Base-by-base conservation (phyloP, 2,797 vertebrate species). In the Carcharodon carcharias region DNA sequence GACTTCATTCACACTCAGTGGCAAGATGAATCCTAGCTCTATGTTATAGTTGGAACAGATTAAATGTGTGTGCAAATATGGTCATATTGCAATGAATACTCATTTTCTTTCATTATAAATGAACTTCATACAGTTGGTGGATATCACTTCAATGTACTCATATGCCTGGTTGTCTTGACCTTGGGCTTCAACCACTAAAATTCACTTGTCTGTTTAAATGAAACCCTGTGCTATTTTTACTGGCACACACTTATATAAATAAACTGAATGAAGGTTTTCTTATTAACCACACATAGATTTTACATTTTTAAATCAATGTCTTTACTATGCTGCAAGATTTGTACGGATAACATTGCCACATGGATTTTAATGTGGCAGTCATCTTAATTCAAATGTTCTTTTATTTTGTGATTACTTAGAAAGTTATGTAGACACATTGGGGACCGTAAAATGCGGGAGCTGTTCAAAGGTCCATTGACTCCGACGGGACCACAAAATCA, bases 1-100 rank as follows among this genome's bases (percentile, higher is more conserved):
- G 98, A 98, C 98, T 97, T 97, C 98, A 98, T 99, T 99, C 98
- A 98, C 98, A 98, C 97, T 97, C 97, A 98, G 97, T 96, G 97
- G 96, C 91, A 97, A 98, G 98, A 99, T 99, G 98, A 99, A 99
- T 99, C 98, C 98, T 94, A 97, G 98, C 98, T 99, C 99, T 99
- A 99, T 99, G 97, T 97, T 97, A 97, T 97, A 97, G 97, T 97
- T 98, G 98, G 98, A 98, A 98, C 98, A 97, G 97, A 98, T 98
- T 97, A 97, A 96, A 97, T 97, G 97, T 97, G 97, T 97, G 97
- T 97, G 99, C 98, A 99, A 99, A 98, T 98, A 98, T 98, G 97
- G 97, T 97, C 98, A 98, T 99, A 98, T 99, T 97, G 97, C 97
- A 96, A 97, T 98, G 97, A 98, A 98, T 98, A 98, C 98, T 97